Evolutionary conservation across 2,888 invertebrate genomes (phyloP).

Genomic region (Selenia dentaria): DNA sequence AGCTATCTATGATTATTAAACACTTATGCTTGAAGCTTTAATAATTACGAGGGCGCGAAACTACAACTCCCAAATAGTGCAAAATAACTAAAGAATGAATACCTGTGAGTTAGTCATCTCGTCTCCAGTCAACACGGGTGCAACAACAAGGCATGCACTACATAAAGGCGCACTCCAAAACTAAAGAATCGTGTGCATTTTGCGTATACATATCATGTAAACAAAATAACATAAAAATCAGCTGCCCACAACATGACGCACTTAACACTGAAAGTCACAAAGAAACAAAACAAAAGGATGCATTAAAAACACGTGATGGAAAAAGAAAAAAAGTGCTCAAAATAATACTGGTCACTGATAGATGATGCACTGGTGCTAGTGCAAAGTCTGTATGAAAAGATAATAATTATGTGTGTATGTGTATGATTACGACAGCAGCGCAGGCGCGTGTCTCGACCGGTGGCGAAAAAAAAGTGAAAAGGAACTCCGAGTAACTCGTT

Average conservation of each 20-base stretch:
- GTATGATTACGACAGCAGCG: conserved; percentile 53
- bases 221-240: conserved; percentile 70
- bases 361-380: conserved; percentile 38
- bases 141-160: conserved; percentile 79
- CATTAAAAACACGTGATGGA: conserved; percentile 53
- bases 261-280: conserved; percentile 79
- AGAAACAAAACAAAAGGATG: conserved; percentile 70
- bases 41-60: conserved; percentile 25
- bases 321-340: conserved; percentile 54
- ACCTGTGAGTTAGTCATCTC: conserved; percentile 87
- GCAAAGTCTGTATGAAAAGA: conserved; percentile 52
- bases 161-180: conserved; percentile 71
- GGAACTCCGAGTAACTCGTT: conserved; percentile 39
- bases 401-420: conserved; percentile 50
- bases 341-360: conserved; percentile 41
- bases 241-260: conserved; percentile 76
- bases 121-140: conserved; percentile 67
- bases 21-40: conserved; percentile 14
- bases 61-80: conserved; percentile 45
- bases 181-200: conserved; percentile 76
- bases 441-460: conserved; percentile 66
- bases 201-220: conserved; percentile 68
- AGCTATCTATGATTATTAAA: neutral
- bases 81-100: conserved; percentile 57
- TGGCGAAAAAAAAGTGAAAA: conserved; percentile 82